Evolutionary conservation across 2,113 vertebrate species (phyloP).

Genomic region (Octodon degus): DNA sequence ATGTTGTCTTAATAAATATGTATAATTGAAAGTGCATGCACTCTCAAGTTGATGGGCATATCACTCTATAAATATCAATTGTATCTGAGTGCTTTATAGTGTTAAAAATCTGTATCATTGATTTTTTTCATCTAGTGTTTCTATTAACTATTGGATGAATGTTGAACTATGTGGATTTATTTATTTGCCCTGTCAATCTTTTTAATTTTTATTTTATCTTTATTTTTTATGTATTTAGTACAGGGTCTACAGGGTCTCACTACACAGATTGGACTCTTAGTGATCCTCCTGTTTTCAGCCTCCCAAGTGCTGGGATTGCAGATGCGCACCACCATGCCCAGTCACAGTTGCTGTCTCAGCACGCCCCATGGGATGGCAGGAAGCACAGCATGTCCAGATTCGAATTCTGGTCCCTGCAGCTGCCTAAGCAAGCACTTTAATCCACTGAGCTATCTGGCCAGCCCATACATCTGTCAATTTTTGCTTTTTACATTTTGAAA

Average conservation of each 20-base stretch:
- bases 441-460: no score
- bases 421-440: no score
- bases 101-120: not conserved
- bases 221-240: no score
- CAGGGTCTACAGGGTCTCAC: no score
- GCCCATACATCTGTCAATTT: not conserved
- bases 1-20: not conserved
- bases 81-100: not conserved
- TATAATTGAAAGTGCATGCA: not conserved
- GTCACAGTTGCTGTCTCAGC: no score
- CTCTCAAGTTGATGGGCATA: not conserved
- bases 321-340: no score
- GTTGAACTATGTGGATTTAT: not conserved
- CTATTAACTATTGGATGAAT: not conserved
- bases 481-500: not conserved
- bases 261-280: no score
- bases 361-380: no score
- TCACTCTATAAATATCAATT: not conserved
- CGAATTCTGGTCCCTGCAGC: no score
- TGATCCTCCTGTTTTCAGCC: no score
- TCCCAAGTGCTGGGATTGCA: no score
- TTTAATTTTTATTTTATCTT: not conserved
- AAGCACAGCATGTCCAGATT: no score
- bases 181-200: not conserved
- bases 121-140: conserved; percentile 25